phyloP scores from a whole-genome alignment of 2,113 vertebrate species.

The Melospiza melodia region DNA sequence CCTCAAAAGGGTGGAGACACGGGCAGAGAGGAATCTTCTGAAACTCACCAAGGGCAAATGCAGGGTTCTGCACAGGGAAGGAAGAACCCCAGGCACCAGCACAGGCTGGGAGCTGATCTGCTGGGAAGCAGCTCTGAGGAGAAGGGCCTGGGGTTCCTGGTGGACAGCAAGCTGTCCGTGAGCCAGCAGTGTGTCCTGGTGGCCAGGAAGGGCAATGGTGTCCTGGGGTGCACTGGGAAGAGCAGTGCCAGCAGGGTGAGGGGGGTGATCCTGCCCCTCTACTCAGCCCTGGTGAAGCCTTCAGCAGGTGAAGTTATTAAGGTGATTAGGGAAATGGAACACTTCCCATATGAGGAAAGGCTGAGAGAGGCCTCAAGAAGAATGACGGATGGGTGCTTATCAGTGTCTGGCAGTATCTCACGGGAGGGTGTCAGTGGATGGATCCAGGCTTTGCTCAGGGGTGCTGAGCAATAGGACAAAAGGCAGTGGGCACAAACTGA shows the following conservation, averaged over 20 bases:
- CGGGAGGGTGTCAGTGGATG: neutral
- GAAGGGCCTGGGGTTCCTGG: neutral
- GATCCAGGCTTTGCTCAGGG: neutral
- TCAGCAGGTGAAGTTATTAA: neutral
- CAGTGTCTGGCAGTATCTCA: neutral
- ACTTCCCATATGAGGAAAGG: neutral
- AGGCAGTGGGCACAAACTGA: neutral
- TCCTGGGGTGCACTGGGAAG: neutral
- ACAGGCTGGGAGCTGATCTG: neutral
- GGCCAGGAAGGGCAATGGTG: too few species aligned
- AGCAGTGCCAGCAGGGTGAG: accelerated
- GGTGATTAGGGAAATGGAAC: neutral
- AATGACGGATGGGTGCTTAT: neutral
- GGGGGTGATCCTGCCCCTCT: accelerated
- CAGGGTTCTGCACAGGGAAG: neutral
- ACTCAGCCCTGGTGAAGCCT: neutral
- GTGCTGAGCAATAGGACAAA: neutral
- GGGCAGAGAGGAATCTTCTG: neutral
- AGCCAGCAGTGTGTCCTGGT: neutral
- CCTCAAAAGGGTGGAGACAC: neutral
- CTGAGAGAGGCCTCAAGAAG: neutral
- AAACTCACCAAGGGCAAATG: accelerated
- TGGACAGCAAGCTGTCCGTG: neutral
- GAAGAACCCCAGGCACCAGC: neutral
- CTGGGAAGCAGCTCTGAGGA: accelerated